phyloP scores from a whole-genome alignment of 1,140 invertebrate species.

The Micrasema minimum region DNA sequence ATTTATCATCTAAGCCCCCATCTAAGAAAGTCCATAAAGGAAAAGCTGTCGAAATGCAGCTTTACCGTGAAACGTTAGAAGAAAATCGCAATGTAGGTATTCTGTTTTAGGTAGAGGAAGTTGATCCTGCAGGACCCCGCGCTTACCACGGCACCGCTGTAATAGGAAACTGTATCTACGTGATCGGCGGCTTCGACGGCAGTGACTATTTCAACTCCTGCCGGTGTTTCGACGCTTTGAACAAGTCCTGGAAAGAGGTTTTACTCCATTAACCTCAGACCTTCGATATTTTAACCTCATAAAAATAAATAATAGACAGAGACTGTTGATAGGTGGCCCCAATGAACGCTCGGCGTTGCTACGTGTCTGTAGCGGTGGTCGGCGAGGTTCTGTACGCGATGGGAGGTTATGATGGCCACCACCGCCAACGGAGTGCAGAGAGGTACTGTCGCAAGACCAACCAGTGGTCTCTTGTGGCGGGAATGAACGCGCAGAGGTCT shows the following conservation, averaged over 20 bases:
- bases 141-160: constrained; percentile 82
- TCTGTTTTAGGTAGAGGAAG: constrained; percentile 67
- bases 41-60: no score
- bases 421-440: constrained; percentile 79
- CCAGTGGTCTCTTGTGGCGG: constrained; percentile 85
- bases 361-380: constrained; percentile 73
- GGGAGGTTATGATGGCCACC: constrained; percentile 88
- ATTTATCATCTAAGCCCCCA: no score
- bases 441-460: constrained; percentile 76
- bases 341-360: constrained; percentile 71
- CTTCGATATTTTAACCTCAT: background rate
- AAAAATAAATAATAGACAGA: no score
- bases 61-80: no score
- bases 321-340: constrained; percentile 70
- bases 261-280: constrained; percentile 13
- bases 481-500: constrained; percentile 83
- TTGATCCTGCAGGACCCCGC: constrained; percentile 70
- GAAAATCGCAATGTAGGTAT: no score
- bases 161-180: constrained; percentile 76
- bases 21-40: no score
- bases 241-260: constrained; percentile 74
- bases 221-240: constrained; percentile 74
- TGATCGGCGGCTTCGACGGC: constrained; percentile 83
- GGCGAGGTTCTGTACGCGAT: constrained; percentile 84
- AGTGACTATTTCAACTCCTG: constrained; percentile 79